Conservation (phyloP, 2,888 invertebrate species). For the Drosophila villosipedis region DNA sequence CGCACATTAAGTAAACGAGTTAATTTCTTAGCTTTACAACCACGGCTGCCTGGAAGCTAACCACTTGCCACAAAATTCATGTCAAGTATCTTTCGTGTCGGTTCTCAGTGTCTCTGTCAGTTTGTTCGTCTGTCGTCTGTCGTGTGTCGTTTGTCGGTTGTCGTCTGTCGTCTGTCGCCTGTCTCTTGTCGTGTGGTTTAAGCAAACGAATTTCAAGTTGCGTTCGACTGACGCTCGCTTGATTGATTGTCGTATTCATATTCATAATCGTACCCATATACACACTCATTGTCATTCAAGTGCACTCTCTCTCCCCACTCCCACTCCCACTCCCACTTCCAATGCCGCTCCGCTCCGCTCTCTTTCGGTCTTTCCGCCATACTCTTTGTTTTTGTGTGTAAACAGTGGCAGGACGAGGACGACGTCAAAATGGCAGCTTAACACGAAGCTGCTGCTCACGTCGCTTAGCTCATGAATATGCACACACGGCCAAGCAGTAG, state of each 20-base stretch:
- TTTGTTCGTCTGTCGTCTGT: conserved; percentile 21
- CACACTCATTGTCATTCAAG: conserved; percentile 60
- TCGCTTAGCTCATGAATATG: conserved; percentile 73
- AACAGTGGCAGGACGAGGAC: conserved; percentile 51
- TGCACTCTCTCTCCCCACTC: conserved; percentile 22
- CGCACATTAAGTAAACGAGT: conserved; percentile 37
- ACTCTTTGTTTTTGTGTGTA: conserved; percentile 42
- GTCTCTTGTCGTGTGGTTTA: conserved; percentile 16
- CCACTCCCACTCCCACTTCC: background rate
- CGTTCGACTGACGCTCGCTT: conserved; percentile 59
- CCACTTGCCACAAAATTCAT: conserved; percentile 54
- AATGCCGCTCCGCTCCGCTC: background rate
- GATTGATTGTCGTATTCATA: conserved; percentile 75
- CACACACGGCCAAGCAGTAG: conserved; percentile 34
- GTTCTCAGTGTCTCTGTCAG: conserved; percentile 6
- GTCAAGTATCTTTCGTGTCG: conserved; percentile 52
- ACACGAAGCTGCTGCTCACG: conserved; percentile 69
- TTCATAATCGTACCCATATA: conserved; percentile 56
- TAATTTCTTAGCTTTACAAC: conserved; percentile 21
- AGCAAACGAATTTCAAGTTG: conserved; percentile 49
- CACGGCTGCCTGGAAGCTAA: conserved; percentile 9
- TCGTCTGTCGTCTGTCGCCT: background rate
- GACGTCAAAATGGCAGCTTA: conserved; percentile 76
- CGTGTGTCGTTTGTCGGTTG: background rate
- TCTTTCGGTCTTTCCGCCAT: background rate